Percentiles rank a stretch among this genome's conserved stretches.
Evolutionary conservation across 2,113 vertebrate species (phyloP).

Genomic region (Aramus guarauna): DNA sequence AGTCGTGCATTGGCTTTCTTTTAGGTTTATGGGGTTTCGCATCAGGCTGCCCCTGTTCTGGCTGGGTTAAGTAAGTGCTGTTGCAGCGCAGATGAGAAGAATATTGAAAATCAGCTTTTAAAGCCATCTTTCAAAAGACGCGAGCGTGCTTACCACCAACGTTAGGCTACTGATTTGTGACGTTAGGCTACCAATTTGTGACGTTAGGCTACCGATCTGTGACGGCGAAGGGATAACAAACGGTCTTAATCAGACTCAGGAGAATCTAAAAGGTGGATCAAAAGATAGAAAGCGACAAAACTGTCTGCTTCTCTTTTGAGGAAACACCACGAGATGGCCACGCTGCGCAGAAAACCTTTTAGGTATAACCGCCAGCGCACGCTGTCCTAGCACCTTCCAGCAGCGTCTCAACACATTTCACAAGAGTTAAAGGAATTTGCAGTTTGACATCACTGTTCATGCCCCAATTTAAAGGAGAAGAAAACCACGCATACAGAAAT

Average conservation of each 20-base stretch:
- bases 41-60: not conserved
- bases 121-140: constrained; percentile 19
- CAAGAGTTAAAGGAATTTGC: not conserved
- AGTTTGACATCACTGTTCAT: not conserved
- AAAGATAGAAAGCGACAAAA: constrained; percentile 41
- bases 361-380: not conserved
- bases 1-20: not conserved
- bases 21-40: not conserved
- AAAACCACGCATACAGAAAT: not conserved
- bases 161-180: not conserved
- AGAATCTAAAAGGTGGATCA: constrained; percentile 42
- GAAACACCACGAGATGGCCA: constrained; percentile 19
- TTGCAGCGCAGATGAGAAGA: not conserved
- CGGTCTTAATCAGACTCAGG: not conserved
- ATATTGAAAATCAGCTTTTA: not conserved
- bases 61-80: not conserved
- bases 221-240: constrained; percentile 32
- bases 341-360: constrained; percentile 2
- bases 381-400: not conserved
- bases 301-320: not conserved
- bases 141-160: constrained; percentile 15
- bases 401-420: not conserved
- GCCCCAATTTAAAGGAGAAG: not conserved
- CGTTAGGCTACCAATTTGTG: not conserved
- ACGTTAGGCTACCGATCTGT: not conserved